These are phyloP conservation scores for Hypomesus transpacificus DNA, from an alignment of 2,113 vertebrate species.

Conservation along the genomic window DNA sequence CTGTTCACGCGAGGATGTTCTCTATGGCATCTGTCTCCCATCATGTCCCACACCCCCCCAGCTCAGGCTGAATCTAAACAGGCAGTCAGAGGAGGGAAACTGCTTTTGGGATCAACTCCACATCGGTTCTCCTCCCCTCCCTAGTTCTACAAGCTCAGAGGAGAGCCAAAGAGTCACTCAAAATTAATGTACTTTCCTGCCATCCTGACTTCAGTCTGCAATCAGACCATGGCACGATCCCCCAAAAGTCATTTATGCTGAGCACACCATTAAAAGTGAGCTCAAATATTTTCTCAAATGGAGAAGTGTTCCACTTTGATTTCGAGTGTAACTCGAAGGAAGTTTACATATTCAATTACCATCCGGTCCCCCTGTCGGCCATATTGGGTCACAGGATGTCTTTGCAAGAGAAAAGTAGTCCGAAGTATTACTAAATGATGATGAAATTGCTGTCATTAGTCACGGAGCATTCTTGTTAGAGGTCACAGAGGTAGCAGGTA, in stretches of 20 bases:
- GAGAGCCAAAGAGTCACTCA: conserved; percentile 4
- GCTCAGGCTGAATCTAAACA: neutral
- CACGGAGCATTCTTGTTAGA: neutral
- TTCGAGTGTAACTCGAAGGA: conserved; percentile 3
- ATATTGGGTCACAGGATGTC: neutral
- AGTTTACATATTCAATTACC: neutral
- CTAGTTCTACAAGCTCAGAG: conserved; percentile 4
- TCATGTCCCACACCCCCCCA: neutral
- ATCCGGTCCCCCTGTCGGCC: conserved; percentile 2
- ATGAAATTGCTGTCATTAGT: conserved; percentile 19
- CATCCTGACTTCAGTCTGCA: conserved; percentile 28
- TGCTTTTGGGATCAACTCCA: neutral
- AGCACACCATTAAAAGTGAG: conserved; percentile 7
- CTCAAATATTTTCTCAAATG: neutral
- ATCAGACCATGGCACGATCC: conserved; percentile 22
- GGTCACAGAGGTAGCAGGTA: neutral
- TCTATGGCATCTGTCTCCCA: neutral
- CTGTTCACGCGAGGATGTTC: neutral
- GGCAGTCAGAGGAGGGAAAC: neutral
- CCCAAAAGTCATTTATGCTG: conserved; percentile 12
- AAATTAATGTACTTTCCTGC: conserved; percentile 32
- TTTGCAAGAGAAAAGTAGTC: conserved; percentile 1
- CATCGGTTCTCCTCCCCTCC: neutral
- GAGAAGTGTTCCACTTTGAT: conserved; percentile 3
- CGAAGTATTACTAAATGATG: conserved; percentile 5